Evolutionary conservation across 2,113 vertebrate species (phyloP), one percentile per base, ranked within the genome.

Genomic region (Mystacornis crossleyi): DNA sequence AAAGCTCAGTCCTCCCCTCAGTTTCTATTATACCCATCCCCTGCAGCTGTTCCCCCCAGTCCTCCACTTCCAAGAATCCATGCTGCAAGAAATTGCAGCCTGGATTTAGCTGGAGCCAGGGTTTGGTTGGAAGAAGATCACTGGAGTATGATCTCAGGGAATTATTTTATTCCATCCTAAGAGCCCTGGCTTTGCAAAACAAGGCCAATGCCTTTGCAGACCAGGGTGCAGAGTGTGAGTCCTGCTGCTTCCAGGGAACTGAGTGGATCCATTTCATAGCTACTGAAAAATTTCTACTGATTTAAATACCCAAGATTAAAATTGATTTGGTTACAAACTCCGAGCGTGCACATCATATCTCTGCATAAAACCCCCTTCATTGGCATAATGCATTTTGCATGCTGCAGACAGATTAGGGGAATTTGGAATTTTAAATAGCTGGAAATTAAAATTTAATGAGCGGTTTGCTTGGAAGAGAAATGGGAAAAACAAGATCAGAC

Each of bases 361-460:
- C 75, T 93, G 91, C 86, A 66, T 78, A 91, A 61, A 95, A 93
- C 34, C 40, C 93, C 60, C 80, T 69, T 92, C 91, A 81, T 33
- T 96, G 86, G 64, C 47, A 33, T 94, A 95, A 94, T 90, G 87
- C 85, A 54, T 94, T 95, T 93, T 80, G 87, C 93, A 92, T 55
- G 67, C 85, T 93, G 81, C 71, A 88, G 51, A 70, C 62, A 93
- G 93, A 95, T 96, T 89, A 95, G 19, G 71, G 53, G 74, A 80
- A 90, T 88, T 90, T 66, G 50, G 93, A 92, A 93, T 96, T 92
- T 96, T 92, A 96, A 97, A 55, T 81, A 95, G 89, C 67, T 92
- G 64, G 42, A 90, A 95, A 96, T 96, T 86, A 94, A 95, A 95
- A 94, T 93, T 95, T 96, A 96, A 97, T 94, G 87, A 94, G 81